These are phyloP conservation scores for Drosophila micromelanica DNA, from an alignment of 1,140 invertebrate genomes.

Conservation along the genomic window DNA sequence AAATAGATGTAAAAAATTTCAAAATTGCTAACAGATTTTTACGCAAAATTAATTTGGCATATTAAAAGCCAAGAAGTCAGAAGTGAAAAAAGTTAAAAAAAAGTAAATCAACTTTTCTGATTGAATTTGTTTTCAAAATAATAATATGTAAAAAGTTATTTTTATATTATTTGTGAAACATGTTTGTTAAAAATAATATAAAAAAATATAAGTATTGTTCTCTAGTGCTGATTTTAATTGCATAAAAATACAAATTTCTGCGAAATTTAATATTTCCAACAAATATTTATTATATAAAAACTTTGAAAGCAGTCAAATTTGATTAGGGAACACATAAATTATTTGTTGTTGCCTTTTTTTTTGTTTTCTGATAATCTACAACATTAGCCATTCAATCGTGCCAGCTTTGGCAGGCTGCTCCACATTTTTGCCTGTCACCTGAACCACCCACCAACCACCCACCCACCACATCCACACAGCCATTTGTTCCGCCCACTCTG, in stretches of 20 bases:
- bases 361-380: slow-evolving; percentile 57
- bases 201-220: too few species aligned
- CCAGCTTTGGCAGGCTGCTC: slow-evolving; percentile 47
- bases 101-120: too few species aligned
- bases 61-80: too few species aligned
- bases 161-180: too few species aligned
- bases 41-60: neutral
- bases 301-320: slow-evolving; percentile 5
- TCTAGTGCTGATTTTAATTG: too few species aligned
- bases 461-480: slow-evolving; percentile 10
- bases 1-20: too few species aligned
- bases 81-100: too few species aligned
- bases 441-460: slow-evolving; percentile 36
- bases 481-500: slow-evolving; percentile 25
- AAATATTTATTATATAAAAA: slow-evolving; percentile 20
- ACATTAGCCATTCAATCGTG: slow-evolving; percentile 73
- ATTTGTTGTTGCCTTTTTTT: slow-evolving; percentile 7
- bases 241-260: too few species aligned
- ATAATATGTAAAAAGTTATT: too few species aligned
- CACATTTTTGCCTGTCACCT: slow-evolving; percentile 63
- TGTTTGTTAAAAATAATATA: too few species aligned
- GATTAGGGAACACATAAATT: neutral
- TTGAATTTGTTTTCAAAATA: too few species aligned
- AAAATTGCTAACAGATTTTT: too few species aligned
- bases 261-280: neutral